Evolutionary conservation across 2,797 vertebrate species (phyloP), one percentile per base, ranked within the genome.

Genomic region (Danio tinwini): DNA sequence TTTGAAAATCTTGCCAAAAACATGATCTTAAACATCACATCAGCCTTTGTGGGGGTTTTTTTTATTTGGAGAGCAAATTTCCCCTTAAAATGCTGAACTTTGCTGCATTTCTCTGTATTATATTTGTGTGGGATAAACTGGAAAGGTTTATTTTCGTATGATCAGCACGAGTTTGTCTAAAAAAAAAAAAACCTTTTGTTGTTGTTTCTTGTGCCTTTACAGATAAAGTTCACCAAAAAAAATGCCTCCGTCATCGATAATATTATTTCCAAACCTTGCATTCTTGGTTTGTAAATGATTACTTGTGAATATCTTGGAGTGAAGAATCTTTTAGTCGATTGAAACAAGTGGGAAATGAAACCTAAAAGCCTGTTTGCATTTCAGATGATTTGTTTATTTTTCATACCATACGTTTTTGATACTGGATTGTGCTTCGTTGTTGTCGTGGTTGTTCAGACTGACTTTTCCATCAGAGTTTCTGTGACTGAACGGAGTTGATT

Each of bases 391-490:
- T 63, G 40, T 17, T 74, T 14, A 21, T 21, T 74, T 58, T 75
- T 53, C 37, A 53, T 44, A 42, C 53, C 13, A 68, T 14, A 37
- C 16, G 47, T 6, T 67, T 39, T 83, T 76, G 0, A 86, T 72
- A 83, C 73, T 63, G 81, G 83, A 86, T 76, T 6, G 69, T 74
- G 61, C 44, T 73, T 50, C 14, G 3, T 39, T 44, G n/a, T 47
- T 47, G 44, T 47, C 47, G 2, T 12, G 47, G 17, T 21, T 67
- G 14, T 63, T 13, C 64, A 21, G 64, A 45, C 1, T n/a, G 16
- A 47, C 42, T 21, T 68, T 39, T n/a, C 17, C 7, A 10, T 42
- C 16, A 17, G 45, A 29, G 37, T 55, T 78, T 78, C 53, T 12
- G 16, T 58, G 52, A 67, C 4, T n/a, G 63, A 10, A 13, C 39